Conservation (phyloP, 2,888 invertebrate genomes). For the Nycteola revayana region DNA sequence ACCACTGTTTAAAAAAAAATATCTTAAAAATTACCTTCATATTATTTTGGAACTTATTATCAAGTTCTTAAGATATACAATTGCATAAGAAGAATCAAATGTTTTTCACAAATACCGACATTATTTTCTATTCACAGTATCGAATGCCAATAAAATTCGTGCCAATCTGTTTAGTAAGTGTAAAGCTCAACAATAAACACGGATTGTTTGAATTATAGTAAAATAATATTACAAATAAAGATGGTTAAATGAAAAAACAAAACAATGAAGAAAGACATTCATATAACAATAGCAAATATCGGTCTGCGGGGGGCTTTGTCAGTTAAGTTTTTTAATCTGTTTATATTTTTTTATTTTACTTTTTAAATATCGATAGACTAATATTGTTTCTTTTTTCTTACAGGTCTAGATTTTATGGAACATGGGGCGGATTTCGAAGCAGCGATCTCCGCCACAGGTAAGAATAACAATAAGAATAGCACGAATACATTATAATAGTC, state of each 20-base stretch:
- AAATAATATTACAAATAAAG: conserved; percentile 1
- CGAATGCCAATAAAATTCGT: conserved; percentile 11
- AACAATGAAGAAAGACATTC: conserved; percentile 23
- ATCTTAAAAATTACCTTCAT: too few species aligned
- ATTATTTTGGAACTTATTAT: too few species aligned
- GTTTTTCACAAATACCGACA: conserved; percentile 5
- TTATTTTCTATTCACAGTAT: conserved; percentile 4
- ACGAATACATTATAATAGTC: too few species aligned
- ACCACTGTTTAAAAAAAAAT: too few species aligned
- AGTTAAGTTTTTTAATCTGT: conserved; percentile 34
- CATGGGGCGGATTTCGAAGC: conserved; percentile 88
- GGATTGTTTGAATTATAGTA: conserved; percentile 4
- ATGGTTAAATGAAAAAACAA: conserved; percentile 15
- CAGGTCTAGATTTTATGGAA: conserved; percentile 88
- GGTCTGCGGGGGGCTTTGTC: conserved; percentile 39
- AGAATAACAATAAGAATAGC: too few species aligned
- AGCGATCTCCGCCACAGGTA: conserved; percentile 87
- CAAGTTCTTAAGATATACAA: too few species aligned
- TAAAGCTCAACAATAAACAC: conserved; percentile 3
- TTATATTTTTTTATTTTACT: neutral
- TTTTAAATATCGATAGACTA: neutral
- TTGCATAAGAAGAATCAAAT: neutral
- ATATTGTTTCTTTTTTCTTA: conserved; percentile 36
- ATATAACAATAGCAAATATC: conserved; percentile 29
- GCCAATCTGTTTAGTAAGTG: conserved; percentile 17